Percentiles rank a stretch among this genome's conserved stretches.
phyloP scores from a whole-genome alignment of 2,888 invertebrate genomes.

The Charanyca ferruginea region DNA sequence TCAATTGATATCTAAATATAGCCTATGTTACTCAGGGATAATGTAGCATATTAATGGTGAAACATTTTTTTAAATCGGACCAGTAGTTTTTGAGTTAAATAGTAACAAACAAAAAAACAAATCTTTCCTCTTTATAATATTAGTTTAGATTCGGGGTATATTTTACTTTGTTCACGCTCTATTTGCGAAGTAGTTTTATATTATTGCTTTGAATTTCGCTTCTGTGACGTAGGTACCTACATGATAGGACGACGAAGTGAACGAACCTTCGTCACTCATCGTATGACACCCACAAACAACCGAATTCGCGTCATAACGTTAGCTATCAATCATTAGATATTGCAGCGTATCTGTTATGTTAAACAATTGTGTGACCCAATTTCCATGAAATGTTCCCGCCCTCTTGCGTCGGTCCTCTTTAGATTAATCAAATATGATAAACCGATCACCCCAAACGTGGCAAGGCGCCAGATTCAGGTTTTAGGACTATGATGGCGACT shows the following conservation, averaged over 20 bases:
- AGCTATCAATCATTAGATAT: constrained; percentile 41
- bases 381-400: constrained; percentile 35
- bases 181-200: constrained; percentile 6
- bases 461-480: neutral
- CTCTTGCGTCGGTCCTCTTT: constrained; percentile 3
- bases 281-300: constrained; percentile 62
- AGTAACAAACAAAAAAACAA: too few relatives aligned
- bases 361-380: constrained; percentile 54
- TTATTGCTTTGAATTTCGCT: constrained; percentile 11
- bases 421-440: constrained; percentile 23
- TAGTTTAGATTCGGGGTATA: too few relatives aligned
- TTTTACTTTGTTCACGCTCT: neutral
- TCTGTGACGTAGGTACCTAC: constrained; percentile 56
- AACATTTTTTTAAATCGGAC: too few relatives aligned
- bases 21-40: too few relatives aligned
- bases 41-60: too few relatives aligned
- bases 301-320: constrained; percentile 56
- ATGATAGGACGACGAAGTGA: constrained; percentile 73
- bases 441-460: neutral
- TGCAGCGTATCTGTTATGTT: constrained; percentile 51
- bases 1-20: too few relatives aligned
- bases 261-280: constrained; percentile 70
- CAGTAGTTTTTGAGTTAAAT: too few relatives aligned
- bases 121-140: too few relatives aligned
- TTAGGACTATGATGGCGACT: neutral